A percentile compares a stretch with the other conserved stretches of the same genome.
phyloP scores from a whole-genome alignment of 2,797 vertebrate genomes.

The Discoglossus pictus region DNA sequence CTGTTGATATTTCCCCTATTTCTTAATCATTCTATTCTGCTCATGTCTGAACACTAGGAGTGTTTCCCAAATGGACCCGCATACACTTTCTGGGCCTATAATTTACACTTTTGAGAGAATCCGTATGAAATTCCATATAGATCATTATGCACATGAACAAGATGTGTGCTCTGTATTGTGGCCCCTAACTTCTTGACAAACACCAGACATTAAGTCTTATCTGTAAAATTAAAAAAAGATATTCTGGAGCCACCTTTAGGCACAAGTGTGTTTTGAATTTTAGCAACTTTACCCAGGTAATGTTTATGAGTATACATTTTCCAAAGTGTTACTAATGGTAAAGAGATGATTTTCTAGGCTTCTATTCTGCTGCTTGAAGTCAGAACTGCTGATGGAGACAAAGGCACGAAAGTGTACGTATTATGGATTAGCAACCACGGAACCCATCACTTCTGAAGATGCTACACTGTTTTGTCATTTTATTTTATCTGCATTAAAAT shows the following conservation, averaged over 20 bases:
- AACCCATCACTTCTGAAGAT: slow-evolving; percentile 99
- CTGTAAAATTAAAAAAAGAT: too few relatives aligned
- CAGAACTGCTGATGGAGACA: slow-evolving; percentile 99
- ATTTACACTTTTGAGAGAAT: too few relatives aligned
- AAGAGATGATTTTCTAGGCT: slow-evolving; percentile 99
- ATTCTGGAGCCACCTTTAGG: slow-evolving; percentile 61
- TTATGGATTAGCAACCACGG: slow-evolving; percentile 99
- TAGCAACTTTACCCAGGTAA: slow-evolving; percentile 92
- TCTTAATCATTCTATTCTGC: too few relatives aligned
- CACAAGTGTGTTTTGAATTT: slow-evolving; percentile 63
- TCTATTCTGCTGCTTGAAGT: slow-evolving; percentile 99
- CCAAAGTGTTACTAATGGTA: slow-evolving; percentile 99
- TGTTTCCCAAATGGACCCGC: too few relatives aligned
- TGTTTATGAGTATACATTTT: slow-evolving; percentile 99
- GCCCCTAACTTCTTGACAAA: too few relatives aligned
- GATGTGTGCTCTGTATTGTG: too few relatives aligned
- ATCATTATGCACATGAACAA: too few relatives aligned
- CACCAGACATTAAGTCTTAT: not conserved
- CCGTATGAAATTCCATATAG: too few relatives aligned
- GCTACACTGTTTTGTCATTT: slow-evolving; percentile 90
- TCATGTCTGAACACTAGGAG: too few relatives aligned
- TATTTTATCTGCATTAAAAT: slow-evolving; percentile 87
- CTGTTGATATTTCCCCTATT: slow-evolving; percentile 14
- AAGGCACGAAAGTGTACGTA: slow-evolving; percentile 99
- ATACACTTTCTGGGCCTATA: too few relatives aligned